Conservation (phyloP, 2,888 invertebrate species). For the Dicranocentrus wangi region DNA sequence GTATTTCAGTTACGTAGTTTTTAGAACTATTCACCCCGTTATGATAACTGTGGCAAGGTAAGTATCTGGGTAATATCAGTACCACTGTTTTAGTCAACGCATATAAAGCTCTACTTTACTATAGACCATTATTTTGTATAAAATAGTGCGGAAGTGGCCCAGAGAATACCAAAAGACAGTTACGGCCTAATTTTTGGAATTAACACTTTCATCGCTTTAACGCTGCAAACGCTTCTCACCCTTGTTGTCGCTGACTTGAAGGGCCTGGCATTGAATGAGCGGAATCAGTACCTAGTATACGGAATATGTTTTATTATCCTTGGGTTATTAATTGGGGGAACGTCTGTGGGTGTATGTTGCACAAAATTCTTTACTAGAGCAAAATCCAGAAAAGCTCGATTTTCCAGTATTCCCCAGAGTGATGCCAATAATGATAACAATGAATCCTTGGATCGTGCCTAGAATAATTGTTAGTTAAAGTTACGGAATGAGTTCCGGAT, state of each 20-base stretch:
- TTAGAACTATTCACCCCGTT: slow-evolving; percentile 64
- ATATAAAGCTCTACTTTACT: no score
- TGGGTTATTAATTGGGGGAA: slow-evolving; percentile 34
- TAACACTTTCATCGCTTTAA: slow-evolving; percentile 87
- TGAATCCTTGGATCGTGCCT: no score
- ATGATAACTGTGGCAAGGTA: slow-evolving; percentile 66
- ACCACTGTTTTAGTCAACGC: no score
- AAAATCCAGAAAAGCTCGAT: no score
- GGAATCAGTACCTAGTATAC: slow-evolving; percentile 78
- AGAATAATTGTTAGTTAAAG: no score
- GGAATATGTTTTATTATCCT: slow-evolving; percentile 53
- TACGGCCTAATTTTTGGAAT: slow-evolving; percentile 93
- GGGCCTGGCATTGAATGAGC: slow-evolving; percentile 74
- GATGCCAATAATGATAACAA: not conserved
- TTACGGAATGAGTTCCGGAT: no score
- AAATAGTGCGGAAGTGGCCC: slow-evolving; percentile 91
- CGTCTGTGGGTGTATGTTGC: no score
- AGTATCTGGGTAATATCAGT: no score
- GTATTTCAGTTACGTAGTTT: slow-evolving; percentile 57
- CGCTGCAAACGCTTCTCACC: slow-evolving; percentile 86
- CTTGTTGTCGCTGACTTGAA: slow-evolving; percentile 78
- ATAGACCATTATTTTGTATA: no score
- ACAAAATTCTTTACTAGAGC: no score
- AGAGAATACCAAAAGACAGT: slow-evolving; percentile 85
- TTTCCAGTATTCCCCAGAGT: not conserved